Percentiles rank a stretch among this genome's conserved stretches.
These are phyloP conservation scores for Phenacoccus solenopsis DNA, from an alignment of 1,140 invertebrate genomes.

Conservation along the genomic window DNA sequence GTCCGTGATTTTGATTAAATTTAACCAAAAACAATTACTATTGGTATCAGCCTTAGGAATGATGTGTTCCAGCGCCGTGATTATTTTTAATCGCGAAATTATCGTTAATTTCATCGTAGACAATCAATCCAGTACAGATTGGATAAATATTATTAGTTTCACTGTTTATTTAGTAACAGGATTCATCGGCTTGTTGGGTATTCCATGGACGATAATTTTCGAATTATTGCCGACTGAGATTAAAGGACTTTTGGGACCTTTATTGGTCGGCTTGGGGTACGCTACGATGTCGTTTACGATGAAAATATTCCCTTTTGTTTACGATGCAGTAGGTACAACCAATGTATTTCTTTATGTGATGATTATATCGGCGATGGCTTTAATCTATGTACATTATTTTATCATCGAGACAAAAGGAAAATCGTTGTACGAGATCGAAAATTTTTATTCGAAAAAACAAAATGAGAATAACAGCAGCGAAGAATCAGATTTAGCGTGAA, in stretches of 20 bases:
- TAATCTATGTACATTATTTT: not conserved
- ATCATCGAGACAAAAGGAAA: not conserved
- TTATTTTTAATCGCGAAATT: not conserved
- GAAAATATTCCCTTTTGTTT: not conserved
- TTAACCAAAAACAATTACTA: slow-evolving; percentile 4
- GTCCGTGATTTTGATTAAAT: not conserved
- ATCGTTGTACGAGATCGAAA: not conserved
- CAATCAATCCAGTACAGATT: not conserved
- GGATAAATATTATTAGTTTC: not conserved
- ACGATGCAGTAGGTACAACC: not conserved
- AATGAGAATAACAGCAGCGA: not conserved
- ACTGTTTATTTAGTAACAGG: not conserved
- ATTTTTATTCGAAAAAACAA: not conserved
- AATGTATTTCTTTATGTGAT: not conserved
- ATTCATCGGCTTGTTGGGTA: not conserved
- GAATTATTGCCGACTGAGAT: slow-evolving; percentile 6
- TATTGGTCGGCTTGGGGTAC: not conserved
- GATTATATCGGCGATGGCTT: not conserved
- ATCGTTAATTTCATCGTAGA: not conserved
- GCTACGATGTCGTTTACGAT: not conserved
- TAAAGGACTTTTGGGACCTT: not conserved
- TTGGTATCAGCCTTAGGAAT: not conserved
- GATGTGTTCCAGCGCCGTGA: not conserved
- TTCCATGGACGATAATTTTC: slow-evolving; percentile 1
- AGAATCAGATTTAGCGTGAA: too few species aligned